phyloP scores from a whole-genome alignment of 2,888 invertebrate genomes.

The Andrena fulva region DNA sequence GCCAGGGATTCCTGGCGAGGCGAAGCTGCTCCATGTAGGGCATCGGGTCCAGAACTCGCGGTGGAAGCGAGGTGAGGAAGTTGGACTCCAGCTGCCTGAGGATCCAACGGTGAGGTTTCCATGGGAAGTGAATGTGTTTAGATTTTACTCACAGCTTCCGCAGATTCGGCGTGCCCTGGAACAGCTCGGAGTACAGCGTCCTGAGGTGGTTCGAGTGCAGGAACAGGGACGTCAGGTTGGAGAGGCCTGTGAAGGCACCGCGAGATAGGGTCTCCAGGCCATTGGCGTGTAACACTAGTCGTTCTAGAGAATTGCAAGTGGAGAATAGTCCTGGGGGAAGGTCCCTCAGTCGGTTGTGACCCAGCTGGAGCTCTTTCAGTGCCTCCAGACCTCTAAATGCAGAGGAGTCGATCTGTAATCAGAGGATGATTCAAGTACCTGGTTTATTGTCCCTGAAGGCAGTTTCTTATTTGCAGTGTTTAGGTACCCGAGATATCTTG shows the following conservation, averaged over 20 bases:
- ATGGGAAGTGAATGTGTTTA: too few species aligned
- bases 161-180: slow-evolving; percentile 88
- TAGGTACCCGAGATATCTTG: slow-evolving; percentile 86
- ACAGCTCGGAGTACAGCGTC: slow-evolving; percentile 88
- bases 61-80: slow-evolving; percentile 89
- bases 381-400: slow-evolving; percentile 75
- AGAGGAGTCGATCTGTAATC: slow-evolving; percentile 74
- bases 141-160: slow-evolving; percentile 88
- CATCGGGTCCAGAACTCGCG: slow-evolving; percentile 88
- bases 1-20: slow-evolving; percentile 92
- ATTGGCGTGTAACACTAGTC: slow-evolving; percentile 89
- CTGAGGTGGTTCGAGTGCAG: slow-evolving; percentile 90
- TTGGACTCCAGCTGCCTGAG: slow-evolving; percentile 91
- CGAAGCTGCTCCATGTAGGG: slow-evolving; percentile 89
- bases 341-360: slow-evolving; percentile 88
- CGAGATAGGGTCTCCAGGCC: slow-evolving; percentile 88
- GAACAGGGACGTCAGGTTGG: slow-evolving; percentile 88
- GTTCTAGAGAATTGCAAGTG: slow-evolving; percentile 87
- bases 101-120: neutral
- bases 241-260: slow-evolving; percentile 88
- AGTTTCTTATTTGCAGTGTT: neutral
- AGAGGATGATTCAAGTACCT: neutral
- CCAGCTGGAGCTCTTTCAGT: slow-evolving; percentile 89
- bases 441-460: too few species aligned
- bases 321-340: slow-evolving; percentile 88